A percentile compares a stretch with the other conserved stretches of the same genome.
phyloP scores from a whole-genome alignment of 2,113 vertebrate genomes.

The Tachysurus vachellii region DNA sequence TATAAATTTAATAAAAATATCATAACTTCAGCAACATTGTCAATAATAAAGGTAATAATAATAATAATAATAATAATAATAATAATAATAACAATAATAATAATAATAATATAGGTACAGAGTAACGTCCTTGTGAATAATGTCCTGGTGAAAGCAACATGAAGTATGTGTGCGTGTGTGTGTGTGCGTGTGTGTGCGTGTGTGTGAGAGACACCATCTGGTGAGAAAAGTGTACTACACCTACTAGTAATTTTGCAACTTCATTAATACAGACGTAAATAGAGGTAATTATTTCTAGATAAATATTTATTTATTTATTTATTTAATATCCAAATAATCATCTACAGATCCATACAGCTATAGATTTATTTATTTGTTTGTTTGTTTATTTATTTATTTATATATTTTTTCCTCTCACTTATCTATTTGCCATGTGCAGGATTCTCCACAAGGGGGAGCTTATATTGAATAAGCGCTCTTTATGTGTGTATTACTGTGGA shows the following conservation, averaged over 20 bases:
- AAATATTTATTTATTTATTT: background rate
- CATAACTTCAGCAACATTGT: too few relatives aligned
- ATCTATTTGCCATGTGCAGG: background rate
- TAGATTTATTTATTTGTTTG: background rate
- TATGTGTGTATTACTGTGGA: background rate
- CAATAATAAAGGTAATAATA: background rate
- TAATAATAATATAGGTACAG: too few relatives aligned
- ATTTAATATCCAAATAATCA: background rate
- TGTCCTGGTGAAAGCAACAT: background rate
- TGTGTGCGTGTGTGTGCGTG: background rate
- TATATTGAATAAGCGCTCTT: background rate
- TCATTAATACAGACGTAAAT: slow-evolving; percentile 3
- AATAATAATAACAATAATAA: too few relatives aligned
- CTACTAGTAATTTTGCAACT: too few relatives aligned
- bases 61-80: too few relatives aligned
- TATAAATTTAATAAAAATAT: background rate
- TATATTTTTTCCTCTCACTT: background rate
- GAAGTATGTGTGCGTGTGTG: too few relatives aligned
- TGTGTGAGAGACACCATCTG: slow-evolving; percentile 5
- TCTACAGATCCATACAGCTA: background rate
- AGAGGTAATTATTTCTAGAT: background rate
- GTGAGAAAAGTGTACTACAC: background rate
- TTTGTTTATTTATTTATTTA: background rate
- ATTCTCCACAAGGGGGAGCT: slow-evolving; percentile 1
- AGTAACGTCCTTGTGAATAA: background rate